Percentiles rank a stretch among this genome's conserved stretches.
These are phyloP conservation scores for Aquatica leii DNA, from an alignment of 2,888 invertebrate genomes.

Conservation along the genomic window DNA sequence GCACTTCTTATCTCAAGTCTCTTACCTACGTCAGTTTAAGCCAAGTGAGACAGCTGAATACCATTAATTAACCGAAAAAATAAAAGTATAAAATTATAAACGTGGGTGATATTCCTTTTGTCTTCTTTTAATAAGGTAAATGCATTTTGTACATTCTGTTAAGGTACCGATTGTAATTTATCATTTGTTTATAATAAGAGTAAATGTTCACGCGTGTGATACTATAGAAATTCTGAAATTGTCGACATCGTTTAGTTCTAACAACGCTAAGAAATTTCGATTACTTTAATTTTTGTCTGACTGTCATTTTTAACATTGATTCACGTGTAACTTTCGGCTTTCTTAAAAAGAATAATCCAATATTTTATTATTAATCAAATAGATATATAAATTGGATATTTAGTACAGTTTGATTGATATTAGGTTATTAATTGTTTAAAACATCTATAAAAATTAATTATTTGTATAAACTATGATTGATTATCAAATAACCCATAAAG, in stretches of 20 bases:
- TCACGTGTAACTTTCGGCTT: no score
- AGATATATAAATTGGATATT: no score
- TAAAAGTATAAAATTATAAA: slow-evolving; percentile 34
- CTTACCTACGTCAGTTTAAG: slow-evolving; percentile 41
- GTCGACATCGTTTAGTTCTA: slow-evolving; percentile 5
- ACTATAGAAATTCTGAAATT: slow-evolving; percentile 1
- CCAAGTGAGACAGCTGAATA: slow-evolving; percentile 40
- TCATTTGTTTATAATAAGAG: slow-evolving; percentile 12
- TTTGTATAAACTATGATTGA: no score
- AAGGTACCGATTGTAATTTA: slow-evolving; percentile 18
- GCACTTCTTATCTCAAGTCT: slow-evolving; percentile 44
- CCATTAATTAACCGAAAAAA: slow-evolving; percentile 39
- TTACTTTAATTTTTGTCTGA: no score
- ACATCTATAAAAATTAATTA: no score
- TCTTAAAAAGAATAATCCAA: no score
- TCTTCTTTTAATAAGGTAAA: slow-evolving; percentile 28
- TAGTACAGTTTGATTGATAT: no score
- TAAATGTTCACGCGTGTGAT: neutral
- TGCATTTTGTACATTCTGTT: slow-evolving; percentile 20
- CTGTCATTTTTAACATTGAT: no score
- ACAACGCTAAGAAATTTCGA: neutral
- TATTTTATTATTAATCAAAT: no score
- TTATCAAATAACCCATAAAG: no score
- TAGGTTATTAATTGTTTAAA: no score
- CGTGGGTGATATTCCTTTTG: slow-evolving; percentile 32